Conservation (phyloP, 2,113 vertebrate species). For the Podarcis muralis region DNA sequence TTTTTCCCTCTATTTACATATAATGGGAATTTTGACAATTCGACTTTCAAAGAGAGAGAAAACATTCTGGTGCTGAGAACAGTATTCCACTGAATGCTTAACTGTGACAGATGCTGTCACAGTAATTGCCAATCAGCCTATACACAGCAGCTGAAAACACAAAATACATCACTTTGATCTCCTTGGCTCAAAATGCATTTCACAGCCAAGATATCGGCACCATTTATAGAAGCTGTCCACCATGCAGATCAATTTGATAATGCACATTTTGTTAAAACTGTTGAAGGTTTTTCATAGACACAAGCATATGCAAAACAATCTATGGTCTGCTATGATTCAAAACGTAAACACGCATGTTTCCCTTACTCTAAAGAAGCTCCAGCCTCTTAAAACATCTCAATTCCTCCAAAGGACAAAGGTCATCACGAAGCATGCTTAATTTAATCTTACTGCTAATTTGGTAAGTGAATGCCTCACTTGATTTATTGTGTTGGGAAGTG, state of each 20-base stretch:
- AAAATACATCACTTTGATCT: conserved; percentile 77
- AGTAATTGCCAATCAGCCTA: conserved; percentile 75
- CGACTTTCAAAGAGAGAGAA: conserved; percentile 57
- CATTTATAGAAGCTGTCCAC: conserved; percentile 66
- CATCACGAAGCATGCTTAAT: conserved; percentile 48
- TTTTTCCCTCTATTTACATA: conserved; percentile 50
- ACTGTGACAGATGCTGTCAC: conserved; percentile 76
- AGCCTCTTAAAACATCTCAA: conserved; percentile 39
- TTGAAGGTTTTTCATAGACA: conserved; percentile 51
- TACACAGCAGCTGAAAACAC: conserved; percentile 75
- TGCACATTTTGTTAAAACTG: conserved; percentile 63
- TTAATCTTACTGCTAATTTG: conserved; percentile 60
- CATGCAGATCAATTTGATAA: conserved; percentile 64
- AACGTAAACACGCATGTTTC: conserved; percentile 24
- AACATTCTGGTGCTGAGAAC: conserved; percentile 63
- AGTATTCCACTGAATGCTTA: conserved; percentile 63
- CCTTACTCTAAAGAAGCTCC: conserved; percentile 20
- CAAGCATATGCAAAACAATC: conserved; percentile 38
- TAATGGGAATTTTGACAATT: conserved; percentile 66
- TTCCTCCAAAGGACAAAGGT: conserved; percentile 43
- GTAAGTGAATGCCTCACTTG: conserved; percentile 49
- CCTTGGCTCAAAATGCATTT: conserved; percentile 67
- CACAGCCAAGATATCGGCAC: conserved; percentile 70
- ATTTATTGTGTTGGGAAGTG: conserved; percentile 36
- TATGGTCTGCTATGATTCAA: not conserved